Percentiles rank a stretch among this genome's conserved stretches.
Evolutionary conservation across 1,140 invertebrate genomes (phyloP).

Genomic region (Calliopsis andreniformis): DNA sequence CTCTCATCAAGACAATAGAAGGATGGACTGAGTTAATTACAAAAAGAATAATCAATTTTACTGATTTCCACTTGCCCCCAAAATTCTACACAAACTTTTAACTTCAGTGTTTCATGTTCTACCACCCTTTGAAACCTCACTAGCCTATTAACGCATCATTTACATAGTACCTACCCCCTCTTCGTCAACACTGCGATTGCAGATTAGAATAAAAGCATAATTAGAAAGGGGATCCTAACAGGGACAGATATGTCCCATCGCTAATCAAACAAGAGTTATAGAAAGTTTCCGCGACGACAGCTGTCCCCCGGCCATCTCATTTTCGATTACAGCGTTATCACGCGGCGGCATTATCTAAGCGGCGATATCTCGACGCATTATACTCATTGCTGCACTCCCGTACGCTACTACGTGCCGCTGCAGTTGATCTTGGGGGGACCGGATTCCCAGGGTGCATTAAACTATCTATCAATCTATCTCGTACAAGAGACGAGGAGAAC

Average conservation of each 20-base stretch:
- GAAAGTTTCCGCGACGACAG: not conserved
- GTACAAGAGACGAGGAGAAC: slow-evolving; percentile 44
- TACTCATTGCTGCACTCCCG: slow-evolving; percentile 32
- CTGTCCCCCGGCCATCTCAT: not conserved
- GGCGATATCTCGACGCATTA: slow-evolving; percentile 48
- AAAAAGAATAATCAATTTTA: too few species aligned
- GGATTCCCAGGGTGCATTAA: slow-evolving; percentile 66
- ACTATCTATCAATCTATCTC: slow-evolving; percentile 69
- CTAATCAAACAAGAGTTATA: not conserved
- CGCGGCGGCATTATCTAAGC: not conserved
- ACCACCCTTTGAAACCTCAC: too few species aligned
- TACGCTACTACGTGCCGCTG: slow-evolving; percentile 19
- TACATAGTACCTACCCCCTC: too few species aligned
- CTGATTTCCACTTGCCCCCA: too few species aligned
- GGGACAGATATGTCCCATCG: not conserved
- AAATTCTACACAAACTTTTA: too few species aligned
- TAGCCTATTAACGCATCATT: too few species aligned
- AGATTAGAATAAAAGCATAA: too few species aligned
- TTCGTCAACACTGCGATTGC: too few species aligned
- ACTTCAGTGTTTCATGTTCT: too few species aligned
- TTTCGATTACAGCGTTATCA: slow-evolving; percentile 45
- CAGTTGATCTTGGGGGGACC: slow-evolving; percentile 39
- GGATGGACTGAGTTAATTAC: too few species aligned
- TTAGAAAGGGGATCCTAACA: not conserved
- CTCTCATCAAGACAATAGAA: too few species aligned